Conservation (phyloP, 2,888 invertebrate species). For the Clanis bilineata region DNA sequence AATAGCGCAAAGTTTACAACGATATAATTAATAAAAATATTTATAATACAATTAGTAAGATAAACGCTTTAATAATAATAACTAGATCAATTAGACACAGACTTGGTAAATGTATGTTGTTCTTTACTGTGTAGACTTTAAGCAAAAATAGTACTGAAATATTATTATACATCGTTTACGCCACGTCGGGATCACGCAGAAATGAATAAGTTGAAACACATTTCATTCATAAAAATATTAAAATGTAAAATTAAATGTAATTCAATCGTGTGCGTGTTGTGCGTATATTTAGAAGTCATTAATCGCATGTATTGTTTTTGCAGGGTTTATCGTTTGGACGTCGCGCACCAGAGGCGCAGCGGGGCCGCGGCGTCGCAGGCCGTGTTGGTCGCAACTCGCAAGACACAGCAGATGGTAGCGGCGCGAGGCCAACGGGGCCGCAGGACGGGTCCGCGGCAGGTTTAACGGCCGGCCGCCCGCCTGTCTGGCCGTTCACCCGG, state of each 20-base stretch:
- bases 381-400: slow-evolving; percentile 42
- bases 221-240: not conserved
- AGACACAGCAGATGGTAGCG: slow-evolving; percentile 22
- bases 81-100: not conserved
- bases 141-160: not conserved
- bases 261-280: not conserved
- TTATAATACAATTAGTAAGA: not conserved
- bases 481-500: slow-evolving; percentile 82
- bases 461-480: slow-evolving; percentile 79
- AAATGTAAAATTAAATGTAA: not conserved
- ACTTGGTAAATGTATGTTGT: not conserved
- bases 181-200: not conserved
- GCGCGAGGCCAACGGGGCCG: slow-evolving; percentile 58
- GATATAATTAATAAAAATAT: not conserved
- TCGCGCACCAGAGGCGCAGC: slow-evolving; percentile 9
- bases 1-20: not conserved
- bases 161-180: not conserved
- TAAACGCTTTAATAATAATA: not conserved
- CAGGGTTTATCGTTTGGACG: not conserved
- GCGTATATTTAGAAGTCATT: not conserved
- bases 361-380: slow-evolving; percentile 14
- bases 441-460: slow-evolving; percentile 68
- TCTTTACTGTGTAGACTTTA: not conserved
- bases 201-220: not conserved
- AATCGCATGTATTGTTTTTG: not conserved